Base-by-base conservation (phyloP, 2,113 vertebrate species). In the Pteruthius melanotis region DNA sequence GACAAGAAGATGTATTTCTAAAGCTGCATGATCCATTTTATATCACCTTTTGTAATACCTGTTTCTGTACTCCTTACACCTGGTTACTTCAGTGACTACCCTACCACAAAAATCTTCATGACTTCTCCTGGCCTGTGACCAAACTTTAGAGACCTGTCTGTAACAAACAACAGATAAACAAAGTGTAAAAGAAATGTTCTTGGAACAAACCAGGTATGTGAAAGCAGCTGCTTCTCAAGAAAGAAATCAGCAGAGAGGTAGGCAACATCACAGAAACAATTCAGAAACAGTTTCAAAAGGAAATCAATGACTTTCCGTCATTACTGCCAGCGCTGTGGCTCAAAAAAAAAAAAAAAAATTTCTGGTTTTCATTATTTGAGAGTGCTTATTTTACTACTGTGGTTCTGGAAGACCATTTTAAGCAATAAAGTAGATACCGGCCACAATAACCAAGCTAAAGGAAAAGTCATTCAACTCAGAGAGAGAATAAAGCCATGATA, bases 341-440 rank as follows among this genome's bases (percentile, higher is more conserved):
- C 56, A 33, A 80, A 83, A 81, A 70, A 80, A 83, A 81, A 70
- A 76, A 70, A 72, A 71, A 24, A 42, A 57, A 35, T 1, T 88
- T 82, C 89, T 90, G 72, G 33, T 78, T 94, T 92, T 84, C 45
- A 64, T 94, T 92, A 90, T 49, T 93, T 83, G 63, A 92, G 83
- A 89, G 56, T 78, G 77, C 47, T 77, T 60, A 45, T 83, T 97
- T 95, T 93, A 83, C 47, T 83, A 42, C 82, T 47, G 28, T 59
- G 22, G 54, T 49, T 90, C 78, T 93, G 64, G 68, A 94, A 94
- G 79, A 93, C 20, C 68, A 77, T 70, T 88, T 90, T 64, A 88
- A 88, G 50, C 24, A 80, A 88, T 39, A 31, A 72, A 80, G 63
- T 20, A 91, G 70, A 90, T n/a, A 72, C 23, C 11, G 28, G 56